These are phyloP conservation scores for Muscicapa striata DNA, from an alignment of 2,797 vertebrate species.

Conservation along the genomic window DNA sequence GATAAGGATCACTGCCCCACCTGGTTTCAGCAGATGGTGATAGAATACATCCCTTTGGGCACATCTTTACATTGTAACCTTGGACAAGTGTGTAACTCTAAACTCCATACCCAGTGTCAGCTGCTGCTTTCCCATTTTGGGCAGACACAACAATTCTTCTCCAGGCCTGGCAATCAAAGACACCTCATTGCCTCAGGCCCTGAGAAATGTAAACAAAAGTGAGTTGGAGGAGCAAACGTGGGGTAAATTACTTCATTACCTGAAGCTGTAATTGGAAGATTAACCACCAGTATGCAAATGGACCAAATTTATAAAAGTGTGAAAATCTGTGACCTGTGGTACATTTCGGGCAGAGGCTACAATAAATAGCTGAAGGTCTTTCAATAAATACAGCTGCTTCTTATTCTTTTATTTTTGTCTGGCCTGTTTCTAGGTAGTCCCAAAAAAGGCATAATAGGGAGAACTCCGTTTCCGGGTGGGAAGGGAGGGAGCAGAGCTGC, in stretches of 20 bases:
- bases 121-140: neutral
- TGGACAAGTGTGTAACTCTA: too few relatives aligned
- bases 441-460: neutral
- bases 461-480: rapidly evolving
- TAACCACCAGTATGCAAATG: neutral
- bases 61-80: too few relatives aligned
- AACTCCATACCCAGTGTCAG: too few relatives aligned
- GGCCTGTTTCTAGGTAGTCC: neutral
- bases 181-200: neutral
- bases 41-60: too few relatives aligned
- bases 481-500: neutral
- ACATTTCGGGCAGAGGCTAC: neutral
- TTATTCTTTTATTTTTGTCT: neutral
- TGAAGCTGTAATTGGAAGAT: neutral
- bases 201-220: neutral
- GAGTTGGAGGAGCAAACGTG: neutral
- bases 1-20: too few relatives aligned
- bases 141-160: neutral
- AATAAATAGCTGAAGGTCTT: neutral
- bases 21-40: too few relatives aligned
- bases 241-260: neutral
- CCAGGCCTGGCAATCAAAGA: neutral
- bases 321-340: rapidly evolving
- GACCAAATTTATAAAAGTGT: neutral
- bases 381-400: neutral